Percentiles rank a stretch among this genome's conserved stretches.
Evolutionary conservation across 2,888 invertebrate genomes (phyloP).

Genomic region (Melanchra persicariae): DNA sequence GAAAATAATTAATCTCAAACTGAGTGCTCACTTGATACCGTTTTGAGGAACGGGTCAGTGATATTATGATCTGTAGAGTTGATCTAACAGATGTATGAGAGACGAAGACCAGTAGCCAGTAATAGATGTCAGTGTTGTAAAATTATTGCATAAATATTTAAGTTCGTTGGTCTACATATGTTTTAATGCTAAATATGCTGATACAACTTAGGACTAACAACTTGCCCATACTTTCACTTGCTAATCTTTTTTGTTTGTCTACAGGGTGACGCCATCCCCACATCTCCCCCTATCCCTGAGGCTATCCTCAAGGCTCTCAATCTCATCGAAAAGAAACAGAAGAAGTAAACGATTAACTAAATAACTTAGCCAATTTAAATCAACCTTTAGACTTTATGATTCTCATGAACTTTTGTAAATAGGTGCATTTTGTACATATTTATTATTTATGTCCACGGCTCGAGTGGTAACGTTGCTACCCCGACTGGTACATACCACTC

Average conservation of each 20-base stretch:
- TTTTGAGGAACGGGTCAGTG: neutral
- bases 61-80: slow-evolving; percentile 16
- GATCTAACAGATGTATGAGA: neutral
- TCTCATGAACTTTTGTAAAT: slow-evolving; percentile 30
- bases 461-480: slow-evolving; percentile 7
- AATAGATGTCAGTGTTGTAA: slow-evolving; percentile 13
- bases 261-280: slow-evolving; percentile 87
- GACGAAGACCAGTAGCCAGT: slow-evolving; percentile 21
- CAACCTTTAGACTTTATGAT: slow-evolving; percentile 18
- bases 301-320: slow-evolving; percentile 87
- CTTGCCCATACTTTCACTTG: neutral
- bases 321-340: slow-evolving; percentile 70
- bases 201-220: neutral
- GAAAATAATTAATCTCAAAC: neutral
- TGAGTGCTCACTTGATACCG: neutral
- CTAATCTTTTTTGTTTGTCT: slow-evolving; percentile 54
- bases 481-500: no score
- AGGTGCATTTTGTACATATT: slow-evolving; percentile 31
- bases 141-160: slow-evolving; percentile 6
- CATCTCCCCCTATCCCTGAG: slow-evolving; percentile 88
- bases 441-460: slow-evolving; percentile 26
- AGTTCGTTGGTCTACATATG: neutral
- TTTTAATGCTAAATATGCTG: slow-evolving; percentile 13
- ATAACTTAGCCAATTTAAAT: slow-evolving; percentile 18
- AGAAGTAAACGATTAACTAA: slow-evolving; percentile 59